A percentile compares a stretch with the other conserved stretches of the same genome.
Conservation (phyloP, 2,797 vertebrate species). For the Scyliorhinus canicula region DNA sequence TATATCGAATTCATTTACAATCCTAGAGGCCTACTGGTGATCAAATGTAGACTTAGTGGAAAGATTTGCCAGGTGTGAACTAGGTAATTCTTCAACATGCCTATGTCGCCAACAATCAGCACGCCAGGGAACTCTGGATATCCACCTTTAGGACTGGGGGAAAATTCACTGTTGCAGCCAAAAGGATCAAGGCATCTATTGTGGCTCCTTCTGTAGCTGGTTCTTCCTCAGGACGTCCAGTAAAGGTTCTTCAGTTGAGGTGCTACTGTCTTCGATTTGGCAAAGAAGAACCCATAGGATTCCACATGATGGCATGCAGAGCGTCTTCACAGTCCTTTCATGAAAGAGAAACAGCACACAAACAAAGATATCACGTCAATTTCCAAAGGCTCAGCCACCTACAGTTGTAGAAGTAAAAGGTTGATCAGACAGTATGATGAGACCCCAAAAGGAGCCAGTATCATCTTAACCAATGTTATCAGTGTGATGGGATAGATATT, state of each 20-base stretch:
- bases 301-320: background rate
- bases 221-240: background rate
- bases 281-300: background rate
- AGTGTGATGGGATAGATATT: background rate
- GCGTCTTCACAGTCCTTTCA: background rate
- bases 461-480: background rate
- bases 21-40: background rate
- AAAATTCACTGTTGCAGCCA: background rate
- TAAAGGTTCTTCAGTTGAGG: background rate
- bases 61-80: background rate
- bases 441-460: background rate
- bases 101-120: background rate
- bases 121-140: background rate
- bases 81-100: background rate
- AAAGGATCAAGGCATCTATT: background rate
- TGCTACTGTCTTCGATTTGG: background rate
- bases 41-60: background rate
- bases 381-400: background rate
- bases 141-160: background rate
- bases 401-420: background rate
- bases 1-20: too few relatives aligned
- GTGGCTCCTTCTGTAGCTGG: background rate
- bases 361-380: background rate
- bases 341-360: background rate
- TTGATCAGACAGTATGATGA: background rate